A percentile compares a stretch with the other conserved stretches of the same genome.
These are phyloP conservation scores for Tadarida brasiliensis DNA, from an alignment of 2,797 vertebrate genomes.

Conservation along the genomic window DNA sequence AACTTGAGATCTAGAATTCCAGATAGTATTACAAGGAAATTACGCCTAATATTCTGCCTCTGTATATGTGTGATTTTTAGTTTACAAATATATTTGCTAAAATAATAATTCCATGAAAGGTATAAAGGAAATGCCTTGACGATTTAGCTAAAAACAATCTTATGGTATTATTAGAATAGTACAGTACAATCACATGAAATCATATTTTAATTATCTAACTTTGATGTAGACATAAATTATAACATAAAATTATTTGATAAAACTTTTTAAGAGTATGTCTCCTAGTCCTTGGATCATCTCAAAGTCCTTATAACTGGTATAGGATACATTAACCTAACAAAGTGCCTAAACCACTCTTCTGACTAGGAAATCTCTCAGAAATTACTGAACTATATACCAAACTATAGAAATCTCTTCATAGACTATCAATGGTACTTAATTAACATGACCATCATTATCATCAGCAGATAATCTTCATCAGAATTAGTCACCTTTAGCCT, in stretches of 20 bases:
- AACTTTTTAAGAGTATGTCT: not conserved
- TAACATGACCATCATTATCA: not conserved
- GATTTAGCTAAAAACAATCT: constrained; percentile 25
- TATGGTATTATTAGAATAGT: not conserved
- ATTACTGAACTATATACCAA: not conserved
- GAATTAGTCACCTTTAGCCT: not conserved
- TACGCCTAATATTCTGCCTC: not conserved
- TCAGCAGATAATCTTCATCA: not conserved
- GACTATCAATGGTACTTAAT: not conserved
- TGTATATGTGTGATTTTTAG: constrained; percentile 39
- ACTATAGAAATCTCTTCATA: not conserved
- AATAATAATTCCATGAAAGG: not conserved
- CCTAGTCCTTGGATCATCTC: not conserved
- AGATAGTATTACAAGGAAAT: constrained; percentile 2
- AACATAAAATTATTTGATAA: not conserved
- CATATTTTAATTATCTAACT: constrained; percentile 43
- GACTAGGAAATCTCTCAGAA: constrained; percentile 12
- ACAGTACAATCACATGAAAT: not conserved
- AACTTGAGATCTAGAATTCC: not conserved
- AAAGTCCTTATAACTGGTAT: not conserved
- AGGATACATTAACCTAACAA: not conserved
- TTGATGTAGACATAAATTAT: not conserved
- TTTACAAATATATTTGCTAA: constrained; percentile 33
- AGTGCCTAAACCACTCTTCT: not conserved
- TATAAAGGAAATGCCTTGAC: not conserved